Percentiles rank a stretch among this genome's conserved stretches.
phyloP scores from a whole-genome alignment of 1,140 invertebrate species.

The Brachionus angularis region DNA sequence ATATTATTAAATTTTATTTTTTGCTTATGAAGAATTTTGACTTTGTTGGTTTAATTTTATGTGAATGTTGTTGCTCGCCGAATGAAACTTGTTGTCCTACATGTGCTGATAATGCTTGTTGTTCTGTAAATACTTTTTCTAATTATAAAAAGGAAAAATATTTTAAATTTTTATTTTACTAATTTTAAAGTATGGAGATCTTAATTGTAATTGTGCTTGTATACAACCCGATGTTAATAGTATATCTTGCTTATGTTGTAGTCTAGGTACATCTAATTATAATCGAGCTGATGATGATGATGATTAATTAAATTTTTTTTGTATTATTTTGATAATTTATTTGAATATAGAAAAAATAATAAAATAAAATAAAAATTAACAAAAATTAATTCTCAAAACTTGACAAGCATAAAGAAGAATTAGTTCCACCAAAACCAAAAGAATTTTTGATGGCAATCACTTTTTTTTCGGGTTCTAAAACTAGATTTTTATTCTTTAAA shows the following conservation, averaged over 20 bases:
- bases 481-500: slow-evolving; percentile 29
- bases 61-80: slow-evolving; percentile 1
- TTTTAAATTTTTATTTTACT: too few relatives aligned
- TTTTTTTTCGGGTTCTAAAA: slow-evolving; percentile 44
- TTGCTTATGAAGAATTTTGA: slow-evolving; percentile 17
- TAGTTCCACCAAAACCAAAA: slow-evolving; percentile 97
- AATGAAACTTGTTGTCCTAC: slow-evolving; percentile 1
- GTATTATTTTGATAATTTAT: too few relatives aligned
- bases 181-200: slow-evolving; percentile 37
- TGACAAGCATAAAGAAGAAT: slow-evolving; percentile 76
- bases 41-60: slow-evolving; percentile 38
- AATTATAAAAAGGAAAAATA: background rate
- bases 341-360: too few relatives aligned
- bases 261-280: slow-evolving; percentile 10
- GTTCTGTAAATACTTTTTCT: slow-evolving; percentile 5
- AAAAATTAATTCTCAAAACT: too few relatives aligned
- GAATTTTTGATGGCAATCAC: slow-evolving; percentile 90
- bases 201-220: slow-evolving; percentile 43
- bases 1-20: background rate
- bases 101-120: slow-evolving; percentile 29
- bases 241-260: slow-evolving; percentile 35
- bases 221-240: slow-evolving; percentile 16
- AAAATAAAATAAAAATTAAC: too few relatives aligned
- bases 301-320: too few relatives aligned
- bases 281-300: slow-evolving; percentile 40